Evolutionary conservation across 2,797 vertebrate genomes (phyloP).

Genomic region (Morus bassanus): DNA sequence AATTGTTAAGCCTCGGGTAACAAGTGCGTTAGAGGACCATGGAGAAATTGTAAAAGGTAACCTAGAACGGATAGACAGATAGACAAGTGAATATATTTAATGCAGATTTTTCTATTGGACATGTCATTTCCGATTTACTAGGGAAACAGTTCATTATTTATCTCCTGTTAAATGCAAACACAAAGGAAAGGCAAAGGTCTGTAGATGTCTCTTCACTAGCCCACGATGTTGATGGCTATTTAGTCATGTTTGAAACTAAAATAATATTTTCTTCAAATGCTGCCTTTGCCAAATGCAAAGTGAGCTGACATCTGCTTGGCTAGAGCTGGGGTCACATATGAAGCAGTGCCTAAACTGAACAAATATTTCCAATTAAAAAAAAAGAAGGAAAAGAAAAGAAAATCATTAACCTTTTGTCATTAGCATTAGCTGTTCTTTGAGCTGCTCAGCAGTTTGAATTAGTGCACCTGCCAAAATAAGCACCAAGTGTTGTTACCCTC

Average conservation of each 20-base stretch:
- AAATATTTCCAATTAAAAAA: constrained; percentile 62
- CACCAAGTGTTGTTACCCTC: constrained; percentile 72
- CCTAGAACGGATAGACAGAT: not conserved
- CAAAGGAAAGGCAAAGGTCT: not conserved
- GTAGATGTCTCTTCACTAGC: not conserved
- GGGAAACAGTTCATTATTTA: not conserved
- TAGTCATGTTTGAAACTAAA: constrained; percentile 52
- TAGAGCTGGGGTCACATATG: constrained; percentile 42
- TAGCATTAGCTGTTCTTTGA: constrained; percentile 65
- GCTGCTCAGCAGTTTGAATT: constrained; percentile 69
- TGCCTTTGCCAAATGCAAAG: constrained; percentile 53
- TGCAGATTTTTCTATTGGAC: not conserved
- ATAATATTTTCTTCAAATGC: constrained; percentile 55
- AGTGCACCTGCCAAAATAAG: constrained; percentile 80
- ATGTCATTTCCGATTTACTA: not conserved
- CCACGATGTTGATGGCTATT: not conserved
- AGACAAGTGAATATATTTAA: not conserved
- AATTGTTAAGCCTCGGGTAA: not conserved
- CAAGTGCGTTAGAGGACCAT: not conserved
- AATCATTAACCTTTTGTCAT: constrained; percentile 79
- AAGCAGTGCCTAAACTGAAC: constrained; percentile 51
- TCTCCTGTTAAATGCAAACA: not conserved
- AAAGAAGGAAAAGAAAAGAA: constrained; percentile 5
- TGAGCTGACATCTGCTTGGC: constrained; percentile 57
- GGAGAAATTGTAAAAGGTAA: not conserved